These are phyloP conservation scores for Eudemis profundana DNA, from an alignment of 2,888 invertebrate genomes.

Conservation along the genomic window DNA sequence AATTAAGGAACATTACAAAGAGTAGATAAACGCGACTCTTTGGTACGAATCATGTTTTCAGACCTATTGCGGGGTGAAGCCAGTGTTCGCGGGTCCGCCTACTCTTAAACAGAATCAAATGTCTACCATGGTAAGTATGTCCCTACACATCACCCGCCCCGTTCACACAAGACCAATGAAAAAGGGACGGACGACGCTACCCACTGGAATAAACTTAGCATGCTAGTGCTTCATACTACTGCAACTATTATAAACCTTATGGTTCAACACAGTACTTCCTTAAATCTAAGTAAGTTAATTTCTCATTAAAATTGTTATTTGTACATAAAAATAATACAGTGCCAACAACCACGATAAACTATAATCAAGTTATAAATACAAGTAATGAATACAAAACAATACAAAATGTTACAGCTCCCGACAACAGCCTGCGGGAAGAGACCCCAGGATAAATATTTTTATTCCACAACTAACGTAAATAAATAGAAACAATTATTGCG, in stretches of 20 bases:
- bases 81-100: conserved; percentile 23
- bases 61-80: conserved; percentile 5
- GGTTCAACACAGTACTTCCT: conserved; percentile 48
- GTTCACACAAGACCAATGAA: conserved; percentile 1
- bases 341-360: conserved; percentile 82
- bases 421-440: conserved; percentile 45
- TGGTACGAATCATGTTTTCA: conserved; percentile 70
- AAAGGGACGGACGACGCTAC: conserved; percentile 6
- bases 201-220: conserved; percentile 9
- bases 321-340: conserved; percentile 82
- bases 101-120: conserved; percentile 28
- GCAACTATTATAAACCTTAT: conserved; percentile 37
- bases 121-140: conserved; percentile 14
- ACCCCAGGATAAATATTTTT: conserved; percentile 39
- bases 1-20: conserved; percentile 75
- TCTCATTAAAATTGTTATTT: conserved; percentile 81
- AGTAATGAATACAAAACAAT: conserved; percentile 76
- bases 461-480: conserved; percentile 33
- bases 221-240: conserved; percentile 21
- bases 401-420: conserved; percentile 64
- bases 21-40: conserved; percentile 79
- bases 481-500: conserved; percentile 44
- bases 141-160: conserved; percentile 5
- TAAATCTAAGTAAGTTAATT: conserved; percentile 77
- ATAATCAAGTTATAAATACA: conserved; percentile 77